Evolutionary conservation across 2,797 vertebrate genomes (phyloP), one percentile per base, ranked within the genome.

Genomic region (Strix occidentalis): DNA sequence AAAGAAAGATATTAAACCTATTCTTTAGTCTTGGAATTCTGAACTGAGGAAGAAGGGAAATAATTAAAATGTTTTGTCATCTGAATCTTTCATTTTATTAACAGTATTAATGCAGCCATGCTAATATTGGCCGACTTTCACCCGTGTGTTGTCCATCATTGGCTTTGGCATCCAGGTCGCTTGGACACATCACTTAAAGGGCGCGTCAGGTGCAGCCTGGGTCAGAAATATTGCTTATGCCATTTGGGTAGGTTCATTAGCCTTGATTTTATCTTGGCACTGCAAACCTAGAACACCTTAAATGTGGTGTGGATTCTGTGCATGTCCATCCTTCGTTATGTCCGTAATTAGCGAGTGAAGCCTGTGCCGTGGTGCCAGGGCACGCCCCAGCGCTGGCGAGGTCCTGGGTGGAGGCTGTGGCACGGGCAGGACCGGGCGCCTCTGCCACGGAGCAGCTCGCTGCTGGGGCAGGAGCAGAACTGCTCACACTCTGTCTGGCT

Each of bases 51-150:
- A 85, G 81, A 46, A 76, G 56, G 56, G 93, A 95, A 95, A 71
- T 96, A 95, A 96, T 95, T 92, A 92, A 89, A 75, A 70, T 24
- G 78, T 85, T 95, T 85, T 77, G 57, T 75, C 94, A 84, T 66
- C 57, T 25, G 17, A 84, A 92, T 87, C 53, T 84, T 85, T 94
- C 71, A 82, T 92, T 92, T 92, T 43, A 84, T 89, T 93, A 88
- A 92, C 75, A 74, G 58, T 19, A 85, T 74, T 74, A 89, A 89
- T 28, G 35, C 37, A 85, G 57, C 71, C 74, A 11, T 66, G 93
- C 77, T 86, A 94, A 95, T 95, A 26, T 25, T 78, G 90, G 48
- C 81, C 77, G 56, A 13, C 80, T 87, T 69, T 66, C 84, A 46
- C 84, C 89, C 48, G 2, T 6, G 3, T 70, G 60, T 50, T 66